These are phyloP conservation scores for Cliona cf. orientalis DNA, from an alignment of 37 sponge, comb jelly and placozoan species.

Conservation along the genomic window DNA sequence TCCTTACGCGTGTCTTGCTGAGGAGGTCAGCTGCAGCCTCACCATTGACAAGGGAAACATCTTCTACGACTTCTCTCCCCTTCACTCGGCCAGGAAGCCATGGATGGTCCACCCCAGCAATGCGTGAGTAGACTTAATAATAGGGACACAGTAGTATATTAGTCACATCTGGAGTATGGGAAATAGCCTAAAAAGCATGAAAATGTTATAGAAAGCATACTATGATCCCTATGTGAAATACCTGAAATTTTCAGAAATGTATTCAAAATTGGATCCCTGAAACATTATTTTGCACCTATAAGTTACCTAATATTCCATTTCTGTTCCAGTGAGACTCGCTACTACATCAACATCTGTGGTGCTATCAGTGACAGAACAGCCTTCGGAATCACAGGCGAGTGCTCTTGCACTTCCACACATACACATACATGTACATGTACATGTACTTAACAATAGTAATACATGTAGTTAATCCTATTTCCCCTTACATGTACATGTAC, in stretches of 20 bases:
- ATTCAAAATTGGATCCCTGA: too few species aligned
- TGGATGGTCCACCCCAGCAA: conserved; percentile 4
- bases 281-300: too few species aligned
- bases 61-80: conserved; percentile 42
- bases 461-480: not conserved
- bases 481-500: not conserved
- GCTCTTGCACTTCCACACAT: too few species aligned
- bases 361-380: not conserved
- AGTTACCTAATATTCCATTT: not conserved
- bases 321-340: not conserved
- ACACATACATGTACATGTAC: too few species aligned
- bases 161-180: too few species aligned
- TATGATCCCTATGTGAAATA: too few species aligned
- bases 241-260: too few species aligned
- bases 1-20: conserved; percentile 37
- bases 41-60: not conserved
- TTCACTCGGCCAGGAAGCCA: conserved; percentile 11
- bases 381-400: conserved; percentile 11
- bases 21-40: conserved; percentile 29
- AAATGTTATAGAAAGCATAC: too few species aligned
- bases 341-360: conserved; percentile 69
- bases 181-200: too few species aligned
- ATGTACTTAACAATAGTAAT: not conserved
- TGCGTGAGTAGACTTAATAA: not conserved
- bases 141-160: not conserved